These are phyloP conservation scores for Hypsibius dujardini DNA, from an alignment of 1,140 invertebrate genomes.

Conservation along the genomic window DNA sequence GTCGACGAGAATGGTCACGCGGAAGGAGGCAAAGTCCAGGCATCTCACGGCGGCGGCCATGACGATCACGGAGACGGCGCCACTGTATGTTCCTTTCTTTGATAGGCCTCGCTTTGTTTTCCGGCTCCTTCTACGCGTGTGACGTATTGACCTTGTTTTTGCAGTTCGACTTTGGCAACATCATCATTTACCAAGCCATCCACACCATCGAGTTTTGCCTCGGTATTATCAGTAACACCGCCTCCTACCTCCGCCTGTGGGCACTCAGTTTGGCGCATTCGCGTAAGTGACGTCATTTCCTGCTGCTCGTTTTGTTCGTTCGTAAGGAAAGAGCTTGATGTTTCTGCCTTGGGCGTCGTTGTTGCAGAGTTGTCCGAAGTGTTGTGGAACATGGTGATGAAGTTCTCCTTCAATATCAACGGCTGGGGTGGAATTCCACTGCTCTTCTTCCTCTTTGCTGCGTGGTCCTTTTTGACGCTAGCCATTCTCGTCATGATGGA, in stretches of 20 bases:
- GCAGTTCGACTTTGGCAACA: slow-evolving; percentile 65
- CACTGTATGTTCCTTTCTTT: slow-evolving; percentile 29
- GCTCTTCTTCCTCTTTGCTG: slow-evolving; percentile 57
- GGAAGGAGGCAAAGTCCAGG: neutral
- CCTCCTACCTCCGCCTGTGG: slow-evolving; percentile 87
- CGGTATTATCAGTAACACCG: slow-evolving; percentile 85
- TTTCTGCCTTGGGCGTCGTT: neutral
- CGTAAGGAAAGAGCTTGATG: neutral
- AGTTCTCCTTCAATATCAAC: slow-evolving; percentile 27
- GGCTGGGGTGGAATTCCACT: slow-evolving; percentile 45
- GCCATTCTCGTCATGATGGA: slow-evolving; percentile 85
- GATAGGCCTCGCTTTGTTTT: slow-evolving; percentile 1
- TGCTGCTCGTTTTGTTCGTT: slow-evolving; percentile 26
- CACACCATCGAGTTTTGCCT: slow-evolving; percentile 93
- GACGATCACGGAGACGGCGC: slow-evolving; percentile 35
- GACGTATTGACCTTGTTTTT: slow-evolving; percentile 19
- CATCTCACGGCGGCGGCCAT: slow-evolving; percentile 23
- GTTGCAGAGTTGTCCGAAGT: slow-evolving; percentile 84
- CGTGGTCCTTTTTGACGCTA: slow-evolving; percentile 68
- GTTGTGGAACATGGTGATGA: slow-evolving; percentile 83
- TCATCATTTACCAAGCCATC: slow-evolving; percentile 78
- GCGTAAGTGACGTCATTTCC: slow-evolving; percentile 45
- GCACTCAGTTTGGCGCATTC: slow-evolving; percentile 82
- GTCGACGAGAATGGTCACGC: neutral
- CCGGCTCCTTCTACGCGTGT: slow-evolving; percentile 8